Evolutionary conservation across 2,797 vertebrate species (phyloP), one percentile per base, ranked within the genome.

Genomic region (Bufotes viridis): DNA sequence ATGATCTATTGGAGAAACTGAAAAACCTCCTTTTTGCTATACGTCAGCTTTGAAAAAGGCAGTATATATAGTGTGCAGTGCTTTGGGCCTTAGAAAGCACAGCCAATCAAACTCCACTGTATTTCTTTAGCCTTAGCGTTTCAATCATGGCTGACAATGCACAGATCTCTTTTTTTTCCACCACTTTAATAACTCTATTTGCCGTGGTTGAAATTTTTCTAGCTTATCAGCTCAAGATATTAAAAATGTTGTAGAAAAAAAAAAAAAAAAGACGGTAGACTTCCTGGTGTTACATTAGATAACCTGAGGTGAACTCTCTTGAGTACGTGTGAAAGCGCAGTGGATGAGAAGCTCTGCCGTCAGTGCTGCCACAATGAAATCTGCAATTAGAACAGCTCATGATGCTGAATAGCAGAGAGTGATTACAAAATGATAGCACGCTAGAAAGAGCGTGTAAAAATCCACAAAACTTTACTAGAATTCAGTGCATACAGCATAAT

Each of bases 101-200:
- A 91, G 79, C 90, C 87, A 90, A 75, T 91, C 90, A 91, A 86
- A 85, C 87, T 90, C 87, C 6, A 12, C 20, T 7, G 13, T 91
- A 88, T 91, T 93, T 91, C 67, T 91, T 90, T 58, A 83, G 85
- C 89, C 92, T 91, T 86, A 67, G 80, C 90, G 91, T 88, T 91
- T 92, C 86, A 90, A 91, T 90, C 86, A 84, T 82, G 90, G 93
- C 91, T 92, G 90, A 90, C 82, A 86, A 87, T 90, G 90, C 78
- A 89, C 26, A 12, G 75, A 87, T 58, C 90, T 87, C 83, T 81
- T 91, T 91, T 91, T 90, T 91, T 91, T 86, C 85, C 89, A 13
- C 89, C 26, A 78, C n/a, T 80, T 81, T 74, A 88, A 85, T 85
- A 84, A 70, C 55, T n/a, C 26, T 65, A 63, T 80, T 72, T 84